Base-by-base conservation (phyloP, 2,888 invertebrate genomes). In the Trachelus troglodyta region DNA sequence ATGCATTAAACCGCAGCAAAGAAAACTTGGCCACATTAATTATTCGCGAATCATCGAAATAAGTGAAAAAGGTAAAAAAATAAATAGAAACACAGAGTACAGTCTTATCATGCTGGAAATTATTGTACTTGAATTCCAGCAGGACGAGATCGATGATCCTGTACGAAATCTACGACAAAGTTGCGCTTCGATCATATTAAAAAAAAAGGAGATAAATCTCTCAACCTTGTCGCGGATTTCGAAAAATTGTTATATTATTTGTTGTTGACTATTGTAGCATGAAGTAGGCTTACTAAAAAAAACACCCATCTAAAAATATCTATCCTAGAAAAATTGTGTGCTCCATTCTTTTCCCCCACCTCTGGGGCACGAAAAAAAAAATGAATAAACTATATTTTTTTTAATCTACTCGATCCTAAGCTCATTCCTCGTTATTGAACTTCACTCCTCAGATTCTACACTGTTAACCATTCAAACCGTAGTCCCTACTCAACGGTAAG, bases 261-360 rank as follows among this genome's bases (percentile, higher is more conserved):
- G 88, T 90, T 90, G 90, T 90, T 90, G 86, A 89, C 84, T 90
- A 88, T 87, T 88, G 84, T 89, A 89, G 87, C 81, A 84, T 73
- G 87, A 80, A 80, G 79, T 87, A 89, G 83, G 80, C 78, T 82
- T 84, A 83, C 76, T 75, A 75, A 34, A 77, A 31, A 35, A 77
- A 80, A 37, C 56, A 76, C 77, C 56, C 75, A 37, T 68, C 56
- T 69, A 30, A 35, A 74, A 30, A 73, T 73, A 80, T 77, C 56
- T 23, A 56, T 56, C 23, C 56, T 56, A 56, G 23, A 56, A 56
- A 56, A 56, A 23, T 79, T 78, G 12, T 79, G 77, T 69, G 73
- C 74, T 75, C 78, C 78, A 69, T 79, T 73, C 75, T 68, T 31
- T 23, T 78, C 77, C 77, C 77, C 79, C 79, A 82, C 71, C 73